phyloP scores from a whole-genome alignment of 37 sponge, comb jelly and placozoan species.

The Beroe forskalii region DNA sequence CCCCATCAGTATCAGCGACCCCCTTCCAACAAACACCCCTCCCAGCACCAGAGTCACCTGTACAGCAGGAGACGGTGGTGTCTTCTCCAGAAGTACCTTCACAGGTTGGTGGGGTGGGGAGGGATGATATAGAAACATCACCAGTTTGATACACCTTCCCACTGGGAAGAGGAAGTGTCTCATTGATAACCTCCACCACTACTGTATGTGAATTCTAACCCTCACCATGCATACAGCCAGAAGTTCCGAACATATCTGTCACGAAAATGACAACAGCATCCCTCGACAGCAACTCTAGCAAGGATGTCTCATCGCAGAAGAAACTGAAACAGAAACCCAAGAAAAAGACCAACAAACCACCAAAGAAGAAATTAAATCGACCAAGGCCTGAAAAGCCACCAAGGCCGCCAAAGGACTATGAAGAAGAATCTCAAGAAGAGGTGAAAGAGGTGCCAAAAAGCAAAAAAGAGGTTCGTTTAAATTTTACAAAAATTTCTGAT shows the following conservation, averaged over 20 bases:
- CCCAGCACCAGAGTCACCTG: neutral
- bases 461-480: neutral
- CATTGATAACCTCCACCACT: no score
- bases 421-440: neutral
- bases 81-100: neutral
- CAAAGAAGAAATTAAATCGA: neutral
- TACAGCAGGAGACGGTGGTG: neutral
- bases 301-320: neutral
- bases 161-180: no score
- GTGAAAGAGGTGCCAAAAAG: neutral
- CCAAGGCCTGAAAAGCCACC: neutral
- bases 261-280: conserved; percentile 7
- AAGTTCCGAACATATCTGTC: conserved; percentile 13
- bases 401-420: neutral
- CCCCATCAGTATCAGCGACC: neutral
- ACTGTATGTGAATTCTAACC: no score
- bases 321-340: conserved; percentile 5
- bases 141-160: no score
- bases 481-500: no score
- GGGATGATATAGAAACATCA: no score
- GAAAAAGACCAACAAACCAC: neutral
- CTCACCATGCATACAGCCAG: no score
- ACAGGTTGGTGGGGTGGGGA: no score
- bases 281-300: neutral
- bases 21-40: neutral